A percentile compares a stretch with the other conserved stretches of the same genome.
Conservation (phyloP, 2,113 vertebrate species). For the Aphelocoma coerulescens region DNA sequence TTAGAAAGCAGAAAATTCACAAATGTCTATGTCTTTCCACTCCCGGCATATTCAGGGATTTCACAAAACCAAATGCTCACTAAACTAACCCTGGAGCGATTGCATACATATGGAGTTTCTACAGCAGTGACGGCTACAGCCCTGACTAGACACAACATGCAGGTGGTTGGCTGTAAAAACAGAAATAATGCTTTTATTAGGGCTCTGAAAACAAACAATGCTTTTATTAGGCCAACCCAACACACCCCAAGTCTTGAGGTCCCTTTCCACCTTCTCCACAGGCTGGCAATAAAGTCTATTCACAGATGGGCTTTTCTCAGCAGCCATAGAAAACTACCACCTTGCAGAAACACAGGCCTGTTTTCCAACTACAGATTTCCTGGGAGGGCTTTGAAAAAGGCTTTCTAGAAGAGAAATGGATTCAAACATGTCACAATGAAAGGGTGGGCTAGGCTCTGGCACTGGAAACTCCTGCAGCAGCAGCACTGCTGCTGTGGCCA, state of each 20-base stretch:
- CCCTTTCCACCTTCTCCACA: background rate
- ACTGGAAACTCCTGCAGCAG: background rate
- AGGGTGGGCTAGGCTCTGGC: background rate
- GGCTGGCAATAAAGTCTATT: background rate
- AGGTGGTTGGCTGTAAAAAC: background rate
- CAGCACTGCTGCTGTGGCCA: background rate
- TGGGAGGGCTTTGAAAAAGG: background rate
- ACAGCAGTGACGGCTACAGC: background rate
- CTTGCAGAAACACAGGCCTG: background rate
- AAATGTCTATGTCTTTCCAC: background rate
- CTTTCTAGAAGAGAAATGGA: background rate
- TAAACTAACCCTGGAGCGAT: background rate
- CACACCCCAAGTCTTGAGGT: background rate
- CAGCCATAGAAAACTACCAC: background rate
- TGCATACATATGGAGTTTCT: background rate
- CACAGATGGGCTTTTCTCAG: background rate
- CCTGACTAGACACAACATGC: background rate
- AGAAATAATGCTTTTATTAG: background rate
- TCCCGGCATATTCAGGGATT: accelerated
- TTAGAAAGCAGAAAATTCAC: background rate
- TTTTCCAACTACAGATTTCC: background rate
- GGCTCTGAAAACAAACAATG: background rate
- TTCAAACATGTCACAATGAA: background rate
- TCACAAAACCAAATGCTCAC: background rate
- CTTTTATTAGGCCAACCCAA: background rate